Evolutionary conservation across 2,888 invertebrate species (phyloP), one percentile per base, ranked within the genome.

Genomic region (Drosophila anomelani): DNA sequence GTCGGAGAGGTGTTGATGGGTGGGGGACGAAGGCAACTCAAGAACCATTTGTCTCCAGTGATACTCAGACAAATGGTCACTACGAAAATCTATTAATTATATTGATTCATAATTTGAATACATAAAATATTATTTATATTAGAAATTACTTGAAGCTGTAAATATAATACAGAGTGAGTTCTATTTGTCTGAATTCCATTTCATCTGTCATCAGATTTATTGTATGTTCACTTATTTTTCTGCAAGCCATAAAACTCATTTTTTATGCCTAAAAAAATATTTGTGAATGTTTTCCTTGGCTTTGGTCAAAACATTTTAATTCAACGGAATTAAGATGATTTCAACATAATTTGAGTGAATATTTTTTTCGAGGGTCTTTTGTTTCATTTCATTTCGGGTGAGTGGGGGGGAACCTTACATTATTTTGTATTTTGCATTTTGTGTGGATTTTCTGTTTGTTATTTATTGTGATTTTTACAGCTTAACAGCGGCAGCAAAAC

Each of bases 21-120:
- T 9, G 29, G 17, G 17, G 20, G 55, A 3, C n/a, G 59, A 39
- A n/a, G 34, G 55, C 36, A 55, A 29, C 59, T 54, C 55, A 59
- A 36, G 54, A 70, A 60, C 60, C 60, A 71, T 71, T 70, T 71
- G 71, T 47, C 71, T 34, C 17, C 12, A 32, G 10, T 39, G 46
- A 57, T 62, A 44, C 38, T 32, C 56, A 36, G 56, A 69, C 17
- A 20, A n/a, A 53, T 38, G 66, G 53, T 62, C 63, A 29, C 39
- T 17, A 32, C n/a, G 23, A 34, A 20, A 23, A 61, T 39, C 64
- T 64, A 64, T 64, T 64, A 51, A 36, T 64, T 26, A 26, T 63
- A 63, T 39, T 60, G 61, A 5, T 10, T 10, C 12, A 34, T 12
- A 34, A 34, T 32, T 26, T 26, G 5, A 12, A 38, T 46, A 15